Conservation (phyloP, 2,888 invertebrate genomes). For the Gastracanthus pulcherrimus region DNA sequence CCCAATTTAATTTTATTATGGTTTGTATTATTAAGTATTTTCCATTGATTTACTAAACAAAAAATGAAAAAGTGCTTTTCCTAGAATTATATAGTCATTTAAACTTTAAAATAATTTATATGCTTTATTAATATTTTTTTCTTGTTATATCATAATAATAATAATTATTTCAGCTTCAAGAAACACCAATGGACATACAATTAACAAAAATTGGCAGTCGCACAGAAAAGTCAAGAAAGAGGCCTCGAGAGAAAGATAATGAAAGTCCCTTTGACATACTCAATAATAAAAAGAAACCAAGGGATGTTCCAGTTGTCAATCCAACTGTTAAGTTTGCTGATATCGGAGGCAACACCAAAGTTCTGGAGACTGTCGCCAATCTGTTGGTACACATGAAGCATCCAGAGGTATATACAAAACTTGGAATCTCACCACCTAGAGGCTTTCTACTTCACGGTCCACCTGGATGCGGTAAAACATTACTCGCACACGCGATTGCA, state of each 20-base stretch:
- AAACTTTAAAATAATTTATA: background rate
- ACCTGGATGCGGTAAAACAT: slow-evolving; percentile 95
- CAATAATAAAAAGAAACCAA: slow-evolving; percentile 67
- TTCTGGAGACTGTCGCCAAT: slow-evolving; percentile 85
- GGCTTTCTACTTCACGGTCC: slow-evolving; percentile 97
- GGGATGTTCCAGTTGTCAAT: slow-evolving; percentile 73
- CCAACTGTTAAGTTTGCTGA: slow-evolving; percentile 83
- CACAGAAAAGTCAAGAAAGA: slow-evolving; percentile 68
- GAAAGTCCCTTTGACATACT: slow-evolving; percentile 75
- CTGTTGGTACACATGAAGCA: slow-evolving; percentile 91
- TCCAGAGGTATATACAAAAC: slow-evolving; percentile 90
- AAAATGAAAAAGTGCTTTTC: no score
- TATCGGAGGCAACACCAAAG: slow-evolving; percentile 89
- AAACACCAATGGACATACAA: background rate
- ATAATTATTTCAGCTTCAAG: slow-evolving; percentile 32
- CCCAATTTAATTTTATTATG: no score
- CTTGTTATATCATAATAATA: background rate
- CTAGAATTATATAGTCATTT: no score
- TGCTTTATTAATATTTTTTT: slow-evolving; percentile 4
- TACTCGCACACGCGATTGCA: slow-evolving; percentile 89
- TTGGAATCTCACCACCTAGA: slow-evolving; percentile 92
- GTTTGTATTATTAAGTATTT: no score
- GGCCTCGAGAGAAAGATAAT: slow-evolving; percentile 75
- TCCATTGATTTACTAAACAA: no score
- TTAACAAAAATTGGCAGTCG: background rate